Percentiles rank a stretch among this genome's conserved stretches.
phyloP scores from a whole-genome alignment of 2,113 vertebrate species.

The Tachysurus vachellii region DNA sequence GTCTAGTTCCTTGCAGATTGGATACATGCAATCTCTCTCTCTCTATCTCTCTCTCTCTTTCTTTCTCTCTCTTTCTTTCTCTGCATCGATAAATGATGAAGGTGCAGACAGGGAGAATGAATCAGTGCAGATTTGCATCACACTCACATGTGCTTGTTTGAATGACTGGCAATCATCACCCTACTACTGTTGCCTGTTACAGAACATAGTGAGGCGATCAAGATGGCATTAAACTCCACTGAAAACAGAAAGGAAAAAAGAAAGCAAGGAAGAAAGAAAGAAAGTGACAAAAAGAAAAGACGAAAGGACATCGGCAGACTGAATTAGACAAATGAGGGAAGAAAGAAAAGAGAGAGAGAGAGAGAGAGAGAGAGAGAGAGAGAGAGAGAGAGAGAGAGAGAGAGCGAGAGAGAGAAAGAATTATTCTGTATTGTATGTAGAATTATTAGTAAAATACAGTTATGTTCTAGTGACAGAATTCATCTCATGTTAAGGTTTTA shows the following conservation, averaged over 20 bases:
- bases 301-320: background rate
- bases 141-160: constrained; percentile 11
- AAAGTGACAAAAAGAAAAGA: background rate
- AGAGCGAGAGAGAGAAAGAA: constrained; percentile 21
- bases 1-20: constrained; percentile 8
- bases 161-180: constrained; percentile 17
- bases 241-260: background rate
- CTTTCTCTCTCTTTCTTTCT: constrained; percentile 8
- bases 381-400: background rate
- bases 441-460: background rate
- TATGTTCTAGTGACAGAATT: background rate
- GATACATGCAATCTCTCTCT: background rate
- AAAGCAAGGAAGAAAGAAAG: background rate
- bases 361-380: background rate
- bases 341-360: background rate
- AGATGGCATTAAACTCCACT: background rate
- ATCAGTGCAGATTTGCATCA: constrained; percentile 20
- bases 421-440: background rate
- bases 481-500: background rate
- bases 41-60: background rate
- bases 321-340: background rate
- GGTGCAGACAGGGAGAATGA: constrained; percentile 17
- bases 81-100: constrained; percentile 16
- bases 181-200: background rate
- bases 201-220: background rate